Conservation (phyloP, 2,888 invertebrate genomes). For the Odontothrips loti region DNA sequence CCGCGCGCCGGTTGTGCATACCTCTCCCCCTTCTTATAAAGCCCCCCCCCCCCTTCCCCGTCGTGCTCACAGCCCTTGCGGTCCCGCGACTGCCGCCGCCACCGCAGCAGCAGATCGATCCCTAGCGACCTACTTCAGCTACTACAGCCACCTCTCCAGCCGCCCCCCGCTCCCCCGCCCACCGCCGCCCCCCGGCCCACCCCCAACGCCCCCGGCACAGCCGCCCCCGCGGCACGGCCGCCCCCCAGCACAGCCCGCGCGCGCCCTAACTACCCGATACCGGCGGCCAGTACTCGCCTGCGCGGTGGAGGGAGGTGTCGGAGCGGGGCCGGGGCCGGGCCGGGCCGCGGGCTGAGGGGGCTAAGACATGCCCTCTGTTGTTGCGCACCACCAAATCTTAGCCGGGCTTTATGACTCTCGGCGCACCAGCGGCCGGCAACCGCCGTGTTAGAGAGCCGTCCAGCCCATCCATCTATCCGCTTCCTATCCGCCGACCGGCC, state of each 20-base stretch:
- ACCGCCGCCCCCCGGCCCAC: not conserved
- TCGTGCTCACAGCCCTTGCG: not conserved
- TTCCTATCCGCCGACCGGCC: too few relatives aligned
- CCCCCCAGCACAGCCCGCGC: not conserved
- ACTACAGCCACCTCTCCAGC: slow-evolving; percentile 4
- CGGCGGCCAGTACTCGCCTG: not conserved
- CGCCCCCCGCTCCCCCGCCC: not conserved
- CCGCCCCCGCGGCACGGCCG: not conserved
- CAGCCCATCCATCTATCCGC: too few relatives aligned
- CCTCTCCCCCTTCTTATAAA: not conserved
- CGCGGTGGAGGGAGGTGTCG: not conserved
- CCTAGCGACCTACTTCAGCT: slow-evolving; percentile 21
- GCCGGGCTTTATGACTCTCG: too few relatives aligned
- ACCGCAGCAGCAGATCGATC: not conserved
- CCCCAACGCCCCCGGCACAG: not conserved
- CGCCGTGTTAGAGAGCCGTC: too few relatives aligned
- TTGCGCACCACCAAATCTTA: too few relatives aligned
- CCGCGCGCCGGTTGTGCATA: not conserved
- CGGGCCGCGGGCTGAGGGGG: not conserved
- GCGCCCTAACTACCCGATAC: not conserved
- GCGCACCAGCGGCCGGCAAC: too few relatives aligned
- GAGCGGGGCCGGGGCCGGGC: not conserved
- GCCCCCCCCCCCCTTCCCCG: not conserved
- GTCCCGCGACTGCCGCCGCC: not conserved
- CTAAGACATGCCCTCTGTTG: too few relatives aligned